These are phyloP conservation scores for Hydropotes inermis DNA, from an alignment of 2,113 vertebrate genomes.

Conservation along the genomic window DNA sequence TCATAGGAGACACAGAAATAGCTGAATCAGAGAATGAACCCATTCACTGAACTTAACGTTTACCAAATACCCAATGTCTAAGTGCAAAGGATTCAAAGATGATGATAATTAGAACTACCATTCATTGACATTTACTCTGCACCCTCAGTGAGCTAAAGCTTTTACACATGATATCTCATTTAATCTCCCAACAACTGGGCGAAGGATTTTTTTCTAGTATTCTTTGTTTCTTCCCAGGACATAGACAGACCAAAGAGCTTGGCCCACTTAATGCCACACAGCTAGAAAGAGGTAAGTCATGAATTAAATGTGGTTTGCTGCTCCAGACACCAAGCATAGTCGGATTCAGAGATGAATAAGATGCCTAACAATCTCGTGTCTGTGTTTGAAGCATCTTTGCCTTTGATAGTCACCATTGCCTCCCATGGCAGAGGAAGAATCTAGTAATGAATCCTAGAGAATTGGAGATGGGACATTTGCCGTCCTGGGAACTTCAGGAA, in stretches of 20 bases:
- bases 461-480: not conserved
- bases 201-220: not conserved
- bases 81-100: not conserved
- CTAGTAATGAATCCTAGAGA: not conserved
- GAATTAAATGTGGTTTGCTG: not conserved
- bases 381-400: not conserved
- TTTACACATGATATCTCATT: not conserved
- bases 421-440: not conserved
- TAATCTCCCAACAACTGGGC: not conserved
- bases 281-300: not conserved
- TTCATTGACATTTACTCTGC: not conserved
- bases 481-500: not conserved
- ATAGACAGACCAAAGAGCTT: not conserved
- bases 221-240: not conserved
- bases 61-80: not conserved
- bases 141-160: not conserved
- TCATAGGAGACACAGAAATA: not conserved
- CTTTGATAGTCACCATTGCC: not conserved
- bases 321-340: not conserved
- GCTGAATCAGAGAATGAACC: not conserved
- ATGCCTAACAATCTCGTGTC: not conserved
- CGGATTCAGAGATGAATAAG: not conserved
- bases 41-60: not conserved
- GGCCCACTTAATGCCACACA: not conserved
- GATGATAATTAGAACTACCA: not conserved